Evolutionary conservation across 2,888 invertebrate genomes (phyloP), one percentile per base, ranked within the genome.

Genomic region (Fragum sueziense): DNA sequence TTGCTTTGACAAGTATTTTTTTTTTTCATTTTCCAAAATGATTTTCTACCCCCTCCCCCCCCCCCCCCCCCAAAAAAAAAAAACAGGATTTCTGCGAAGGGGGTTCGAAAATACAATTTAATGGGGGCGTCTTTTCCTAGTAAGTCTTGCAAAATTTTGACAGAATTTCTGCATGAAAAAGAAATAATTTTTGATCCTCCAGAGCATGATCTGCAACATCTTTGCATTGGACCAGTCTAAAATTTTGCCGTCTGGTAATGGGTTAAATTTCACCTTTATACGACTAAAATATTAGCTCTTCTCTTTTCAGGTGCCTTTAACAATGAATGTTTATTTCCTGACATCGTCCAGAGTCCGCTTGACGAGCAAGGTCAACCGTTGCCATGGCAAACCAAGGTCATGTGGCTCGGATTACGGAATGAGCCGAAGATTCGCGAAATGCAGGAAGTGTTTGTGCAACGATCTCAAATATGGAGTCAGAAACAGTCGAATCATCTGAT

Each of bases 321-420:
- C n/a, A 62, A 62, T 22, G 80, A 78, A 29, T 90, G 90, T 71
- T 75, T 82, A 29, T 90, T 90, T 62, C 90, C 90, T 0, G 82
- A 88, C 9, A 89, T 86, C 74, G 80, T 89, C 9, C 89, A 89
- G 76, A 89, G 88, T 71, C 85, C 88, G 0, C 67, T 77, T n/a
- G 82, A 85, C 33, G 82, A 80, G 37, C 69, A 82, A 27, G 87
- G 88, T 7, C 81, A 82, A 11, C 84, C 88, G 0, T 78, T 84
- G 74, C 87, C 90, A 0, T 90, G 90, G 90, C 86, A 84, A 33
- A 90, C 90, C 7, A 82, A 85, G 22, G 88, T 87, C 34, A 87
- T 87, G 86, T 89, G 90, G 89, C 84, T 90, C 6, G 87, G 88
- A 65, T 80, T 90, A 7, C 84, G 89, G 9, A 84, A 89, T 61